Evolutionary conservation across 2,888 invertebrate species (phyloP).

Genomic region (Ligdia adustata): DNA sequence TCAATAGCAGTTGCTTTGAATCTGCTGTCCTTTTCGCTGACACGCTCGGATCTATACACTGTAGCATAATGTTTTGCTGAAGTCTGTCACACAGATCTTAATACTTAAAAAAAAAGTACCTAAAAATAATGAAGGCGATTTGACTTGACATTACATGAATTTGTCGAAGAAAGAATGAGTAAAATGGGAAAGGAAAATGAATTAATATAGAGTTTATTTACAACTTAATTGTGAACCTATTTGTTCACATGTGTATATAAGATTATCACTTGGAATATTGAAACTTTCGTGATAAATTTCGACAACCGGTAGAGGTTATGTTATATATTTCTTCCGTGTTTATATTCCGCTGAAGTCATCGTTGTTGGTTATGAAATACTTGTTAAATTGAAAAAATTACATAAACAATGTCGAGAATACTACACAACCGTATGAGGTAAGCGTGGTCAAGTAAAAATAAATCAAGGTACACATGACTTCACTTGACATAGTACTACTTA

Average conservation of each 20-base stretch:
- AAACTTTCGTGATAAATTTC: slow-evolving; percentile 51
- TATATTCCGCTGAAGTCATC: slow-evolving; percentile 43
- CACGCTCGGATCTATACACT: too few relatives aligned
- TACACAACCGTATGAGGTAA: slow-evolving; percentile 76
- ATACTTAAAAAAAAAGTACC: background rate
- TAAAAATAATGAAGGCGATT: background rate
- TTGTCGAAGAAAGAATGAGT: slow-evolving; percentile 25
- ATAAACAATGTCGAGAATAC: slow-evolving; percentile 76
- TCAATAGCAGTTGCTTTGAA: too few relatives aligned
- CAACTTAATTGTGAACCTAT: slow-evolving; percentile 69
- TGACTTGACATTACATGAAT: slow-evolving; percentile 11
- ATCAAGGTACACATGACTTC: slow-evolving; percentile 3
- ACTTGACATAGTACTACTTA: too few relatives aligned
- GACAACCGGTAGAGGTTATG: slow-evolving; percentile 74
- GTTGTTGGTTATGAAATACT: slow-evolving; percentile 62
- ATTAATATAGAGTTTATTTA: slow-evolving; percentile 73
- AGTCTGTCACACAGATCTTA: background rate
- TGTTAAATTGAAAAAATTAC: slow-evolving; percentile 55
- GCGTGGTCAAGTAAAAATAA: background rate
- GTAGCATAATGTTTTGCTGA: too few relatives aligned
- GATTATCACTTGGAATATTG: slow-evolving; percentile 39
- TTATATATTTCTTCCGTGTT: slow-evolving; percentile 49
- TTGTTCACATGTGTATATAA: slow-evolving; percentile 31
- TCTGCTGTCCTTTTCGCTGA: too few relatives aligned
- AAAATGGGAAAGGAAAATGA: slow-evolving; percentile 67